These are phyloP conservation scores for Heterodera filipjevi DNA, from an alignment of 2,888 invertebrate genomes.

Conservation along the genomic window DNA sequence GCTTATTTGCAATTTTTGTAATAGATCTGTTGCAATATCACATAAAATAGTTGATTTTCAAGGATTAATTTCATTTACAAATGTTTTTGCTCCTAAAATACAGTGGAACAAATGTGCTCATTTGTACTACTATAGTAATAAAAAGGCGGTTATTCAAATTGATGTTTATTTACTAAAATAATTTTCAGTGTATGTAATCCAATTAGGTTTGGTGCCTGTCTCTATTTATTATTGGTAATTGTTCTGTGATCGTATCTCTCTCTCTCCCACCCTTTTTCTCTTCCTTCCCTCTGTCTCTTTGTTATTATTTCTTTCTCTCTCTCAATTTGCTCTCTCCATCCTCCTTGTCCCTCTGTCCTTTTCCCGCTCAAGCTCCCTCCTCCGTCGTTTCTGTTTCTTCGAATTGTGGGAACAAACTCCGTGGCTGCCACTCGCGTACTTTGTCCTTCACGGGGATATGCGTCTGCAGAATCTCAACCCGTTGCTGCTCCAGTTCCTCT, in stretches of 20 bases:
- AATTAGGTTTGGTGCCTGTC: too few relatives aligned
- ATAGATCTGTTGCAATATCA: too few relatives aligned
- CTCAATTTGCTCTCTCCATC: not conserved
- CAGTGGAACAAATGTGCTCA: too few relatives aligned
- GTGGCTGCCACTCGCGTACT: constrained; percentile 53
- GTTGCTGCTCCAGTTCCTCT: constrained; percentile 33
- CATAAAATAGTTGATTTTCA: too few relatives aligned
- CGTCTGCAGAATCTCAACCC: constrained; percentile 38
- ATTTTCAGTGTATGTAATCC: too few relatives aligned
- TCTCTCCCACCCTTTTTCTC: not conserved
- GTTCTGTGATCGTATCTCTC: too few relatives aligned
- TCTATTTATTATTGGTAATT: too few relatives aligned
- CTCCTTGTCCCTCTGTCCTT: not conserved
- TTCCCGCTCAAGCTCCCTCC: not conserved
- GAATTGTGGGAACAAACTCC: not conserved
- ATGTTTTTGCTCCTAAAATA: too few relatives aligned
- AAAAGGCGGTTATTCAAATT: too few relatives aligned
- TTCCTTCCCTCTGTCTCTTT: not conserved
- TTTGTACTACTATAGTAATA: too few relatives aligned
- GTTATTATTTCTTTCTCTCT: not conserved
- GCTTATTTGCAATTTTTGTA: not conserved
- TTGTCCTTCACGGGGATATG: constrained; percentile 55
- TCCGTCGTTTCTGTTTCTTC: not conserved
- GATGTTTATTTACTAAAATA: too few relatives aligned
- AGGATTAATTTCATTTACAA: too few relatives aligned